Conservation (phyloP, 2,888 invertebrate genomes). For the Phasia obesa region DNA sequence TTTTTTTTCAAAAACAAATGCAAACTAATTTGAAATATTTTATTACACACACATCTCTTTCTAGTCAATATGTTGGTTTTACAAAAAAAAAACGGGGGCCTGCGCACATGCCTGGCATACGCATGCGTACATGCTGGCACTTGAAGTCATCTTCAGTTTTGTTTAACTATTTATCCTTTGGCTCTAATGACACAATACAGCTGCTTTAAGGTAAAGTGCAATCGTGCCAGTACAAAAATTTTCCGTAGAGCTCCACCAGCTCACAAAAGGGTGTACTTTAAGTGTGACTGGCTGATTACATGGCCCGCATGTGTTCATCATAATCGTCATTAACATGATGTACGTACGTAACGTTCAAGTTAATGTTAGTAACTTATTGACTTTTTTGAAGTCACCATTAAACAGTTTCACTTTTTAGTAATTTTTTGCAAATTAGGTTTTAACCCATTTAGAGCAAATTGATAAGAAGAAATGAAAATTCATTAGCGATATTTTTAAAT, state of each 20-base stretch:
- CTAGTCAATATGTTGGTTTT: slow-evolving; percentile 1
- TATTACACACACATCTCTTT: slow-evolving; percentile 13
- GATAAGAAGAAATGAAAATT: not conserved
- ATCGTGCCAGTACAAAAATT: slow-evolving; percentile 12
- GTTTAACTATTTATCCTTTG: slow-evolving; percentile 52
- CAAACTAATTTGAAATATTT: slow-evolving; percentile 44
- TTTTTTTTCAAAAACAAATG: slow-evolving; percentile 40
- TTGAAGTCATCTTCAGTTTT: slow-evolving; percentile 45
- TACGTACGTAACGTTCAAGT: slow-evolving; percentile 4
- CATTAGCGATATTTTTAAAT: no score
- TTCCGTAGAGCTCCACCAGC: slow-evolving; percentile 57
- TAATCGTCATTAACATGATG: slow-evolving; percentile 17
- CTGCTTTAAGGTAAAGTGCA: slow-evolving; percentile 59
- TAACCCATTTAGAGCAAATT: slow-evolving; percentile 12
- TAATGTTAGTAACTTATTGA: slow-evolving; percentile 45
- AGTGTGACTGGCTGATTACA: slow-evolving; percentile 33
- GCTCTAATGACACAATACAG: slow-evolving; percentile 68
- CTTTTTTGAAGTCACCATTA: slow-evolving; percentile 53
- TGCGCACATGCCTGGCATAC: slow-evolving; percentile 56
- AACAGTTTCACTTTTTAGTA: slow-evolving; percentile 67
- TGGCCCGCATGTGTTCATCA: slow-evolving; percentile 53
- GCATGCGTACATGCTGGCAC: slow-evolving; percentile 67
- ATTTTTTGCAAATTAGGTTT: slow-evolving; percentile 36
- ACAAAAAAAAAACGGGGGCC: slow-evolving; percentile 17
- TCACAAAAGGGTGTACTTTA: slow-evolving; percentile 40